phyloP scores from a whole-genome alignment of 1,140 invertebrate species.

The Drosophila prosaltans region DNA sequence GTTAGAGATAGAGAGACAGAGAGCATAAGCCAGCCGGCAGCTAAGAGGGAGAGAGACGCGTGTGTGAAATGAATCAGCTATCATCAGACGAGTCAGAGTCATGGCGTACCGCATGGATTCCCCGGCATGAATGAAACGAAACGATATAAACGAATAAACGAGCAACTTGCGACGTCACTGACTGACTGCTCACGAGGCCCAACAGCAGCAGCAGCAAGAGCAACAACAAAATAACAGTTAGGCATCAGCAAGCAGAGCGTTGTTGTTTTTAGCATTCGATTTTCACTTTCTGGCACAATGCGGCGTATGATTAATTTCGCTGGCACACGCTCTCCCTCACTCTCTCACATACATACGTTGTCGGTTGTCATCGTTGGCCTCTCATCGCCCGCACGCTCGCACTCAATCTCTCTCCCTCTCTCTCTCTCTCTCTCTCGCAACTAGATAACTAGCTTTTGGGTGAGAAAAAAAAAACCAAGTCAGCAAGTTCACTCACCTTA shows the following conservation, averaged over 20 bases:
- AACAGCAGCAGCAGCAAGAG: neutral
- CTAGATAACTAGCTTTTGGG: neutral
- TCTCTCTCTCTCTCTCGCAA: neutral
- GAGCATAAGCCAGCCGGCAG: neutral
- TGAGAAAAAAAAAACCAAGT: neutral
- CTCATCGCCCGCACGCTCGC: neutral
- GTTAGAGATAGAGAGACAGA: conserved; percentile 18
- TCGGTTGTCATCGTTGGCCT: neutral
- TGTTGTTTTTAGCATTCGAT: neutral
- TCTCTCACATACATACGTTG: neutral
- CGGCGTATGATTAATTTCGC: conserved; percentile 52
- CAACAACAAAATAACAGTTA: conserved; percentile 1
- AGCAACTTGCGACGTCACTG: conserved; percentile 12
- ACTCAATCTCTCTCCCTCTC: neutral
- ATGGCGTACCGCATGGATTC: conserved; percentile 41
- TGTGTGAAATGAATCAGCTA: conserved; percentile 47
- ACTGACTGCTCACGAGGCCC: neutral
- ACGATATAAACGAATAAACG: conserved; percentile 18
- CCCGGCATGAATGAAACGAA: conserved; percentile 64
- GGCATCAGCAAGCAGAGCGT: neutral
- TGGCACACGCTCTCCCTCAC: conserved; percentile 30
- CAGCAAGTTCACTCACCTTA: conserved; percentile 2
- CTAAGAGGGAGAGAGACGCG: neutral
- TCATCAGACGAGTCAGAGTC: conserved; percentile 26
- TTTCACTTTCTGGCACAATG: conserved; percentile 50